Percentiles rank a stretch among this genome's conserved stretches.
phyloP scores from a whole-genome alignment of 1,140 invertebrate genomes.

The Drosophila teissieri region DNA sequence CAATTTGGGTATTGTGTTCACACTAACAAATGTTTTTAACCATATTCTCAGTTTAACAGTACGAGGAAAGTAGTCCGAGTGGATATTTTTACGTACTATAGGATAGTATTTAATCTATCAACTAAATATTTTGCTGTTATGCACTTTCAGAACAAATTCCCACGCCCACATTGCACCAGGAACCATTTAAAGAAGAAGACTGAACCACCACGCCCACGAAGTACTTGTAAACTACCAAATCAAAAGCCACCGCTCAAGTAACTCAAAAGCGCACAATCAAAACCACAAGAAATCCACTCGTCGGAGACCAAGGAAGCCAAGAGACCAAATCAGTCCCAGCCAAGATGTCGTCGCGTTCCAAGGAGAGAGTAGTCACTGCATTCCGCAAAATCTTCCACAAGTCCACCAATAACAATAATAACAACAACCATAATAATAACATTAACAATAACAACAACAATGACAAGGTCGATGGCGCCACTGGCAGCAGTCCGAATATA shows the following conservation, averaged over 20 bases:
- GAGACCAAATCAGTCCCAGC: slow-evolving; percentile 15
- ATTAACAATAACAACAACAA: slow-evolving; percentile 85
- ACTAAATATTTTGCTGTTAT: too few relatives aligned
- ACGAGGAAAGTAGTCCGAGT: too few relatives aligned
- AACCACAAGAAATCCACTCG: slow-evolving; percentile 2
- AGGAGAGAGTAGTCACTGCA: slow-evolving; percentile 90
- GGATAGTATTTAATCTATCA: not conserved
- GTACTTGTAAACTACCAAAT: slow-evolving; percentile 42
- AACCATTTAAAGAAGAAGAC: slow-evolving; percentile 54
- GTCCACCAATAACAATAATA: slow-evolving; percentile 86
- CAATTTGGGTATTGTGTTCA: too few relatives aligned
- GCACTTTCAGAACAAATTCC: slow-evolving; percentile 15
- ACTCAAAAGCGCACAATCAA: not conserved
- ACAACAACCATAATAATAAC: slow-evolving; percentile 85
- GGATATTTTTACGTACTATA: too few relatives aligned
- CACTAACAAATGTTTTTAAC: too few relatives aligned
- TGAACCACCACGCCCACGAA: slow-evolving; percentile 45
- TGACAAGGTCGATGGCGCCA: slow-evolving; percentile 86
- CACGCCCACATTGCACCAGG: slow-evolving; percentile 22
- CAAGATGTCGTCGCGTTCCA: slow-evolving; percentile 90
- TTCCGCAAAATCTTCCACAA: slow-evolving; percentile 90
- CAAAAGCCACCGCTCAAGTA: slow-evolving; percentile 49
- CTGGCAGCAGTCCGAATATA: slow-evolving; percentile 31
- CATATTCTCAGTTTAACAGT: too few relatives aligned
- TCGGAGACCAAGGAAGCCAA: not conserved